Evolutionary conservation across 2,888 invertebrate genomes (phyloP).

Genomic region (Orthosia gracilis): DNA sequence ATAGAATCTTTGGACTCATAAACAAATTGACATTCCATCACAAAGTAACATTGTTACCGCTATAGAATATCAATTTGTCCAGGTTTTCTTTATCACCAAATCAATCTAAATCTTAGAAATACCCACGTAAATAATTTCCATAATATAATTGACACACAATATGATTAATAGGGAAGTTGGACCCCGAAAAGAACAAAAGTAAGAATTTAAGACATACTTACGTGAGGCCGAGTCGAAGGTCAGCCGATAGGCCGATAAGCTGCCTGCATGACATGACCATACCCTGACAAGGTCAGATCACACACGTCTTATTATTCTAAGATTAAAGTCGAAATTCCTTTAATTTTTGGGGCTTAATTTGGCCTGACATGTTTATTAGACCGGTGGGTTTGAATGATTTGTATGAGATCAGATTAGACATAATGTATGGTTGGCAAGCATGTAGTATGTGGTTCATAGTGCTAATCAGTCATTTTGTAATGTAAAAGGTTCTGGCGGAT

Average conservation of each 20-base stretch:
- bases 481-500: constrained; percentile 50
- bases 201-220: constrained; percentile 54
- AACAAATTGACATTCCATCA: too few relatives aligned
- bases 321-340: constrained; percentile 42
- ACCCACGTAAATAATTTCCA: background rate
- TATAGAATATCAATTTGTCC: too few relatives aligned
- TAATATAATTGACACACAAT: constrained; percentile 18
- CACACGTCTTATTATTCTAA: constrained; percentile 39
- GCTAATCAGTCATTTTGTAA: constrained; percentile 37
- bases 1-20: background rate
- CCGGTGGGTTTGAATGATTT: constrained; percentile 51
- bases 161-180: constrained; percentile 51
- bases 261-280: constrained; percentile 74
- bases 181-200: constrained; percentile 64
- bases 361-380: constrained; percentile 64
- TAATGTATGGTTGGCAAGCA: constrained; percentile 55
- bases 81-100: background rate
- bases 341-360: constrained; percentile 34
- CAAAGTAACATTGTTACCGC: too few relatives aligned
- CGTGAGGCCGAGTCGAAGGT: constrained; percentile 76
- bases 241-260: constrained; percentile 70
- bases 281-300: constrained; percentile 66
- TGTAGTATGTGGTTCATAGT: constrained; percentile 51
- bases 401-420: constrained; percentile 60
- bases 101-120: background rate